Evolutionary conservation across 2,797 vertebrate genomes (phyloP).

Genomic region (Fistularia commersonii): DNA sequence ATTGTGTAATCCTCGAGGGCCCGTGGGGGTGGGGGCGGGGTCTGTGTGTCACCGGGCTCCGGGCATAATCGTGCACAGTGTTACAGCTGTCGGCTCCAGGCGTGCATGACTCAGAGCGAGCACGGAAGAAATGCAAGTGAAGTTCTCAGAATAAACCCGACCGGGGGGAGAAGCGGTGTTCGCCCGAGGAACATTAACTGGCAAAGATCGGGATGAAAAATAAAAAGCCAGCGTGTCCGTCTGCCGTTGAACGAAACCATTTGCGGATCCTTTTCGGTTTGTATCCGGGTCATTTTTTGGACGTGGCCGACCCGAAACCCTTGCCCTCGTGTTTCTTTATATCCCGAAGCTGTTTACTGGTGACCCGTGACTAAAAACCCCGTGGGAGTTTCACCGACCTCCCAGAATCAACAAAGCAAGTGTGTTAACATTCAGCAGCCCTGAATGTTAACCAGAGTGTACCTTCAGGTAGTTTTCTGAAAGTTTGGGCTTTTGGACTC

Average conservation of each 20-base stretch:
- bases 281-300: no score
- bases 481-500: no score
- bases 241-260: constrained; percentile 54
- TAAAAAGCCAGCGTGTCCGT: constrained; percentile 32
- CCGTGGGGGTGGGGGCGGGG: constrained; percentile 21
- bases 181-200: constrained; percentile 38
- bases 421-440: no score
- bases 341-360: constrained; percentile 17
- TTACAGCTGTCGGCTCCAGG: constrained; percentile 43
- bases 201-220: constrained; percentile 27
- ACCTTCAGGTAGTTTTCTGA: no score
- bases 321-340: constrained; percentile 41
- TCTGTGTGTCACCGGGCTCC: constrained; percentile 32
- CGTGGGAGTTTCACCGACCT: constrained; percentile 35
- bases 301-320: no score
- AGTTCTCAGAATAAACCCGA: constrained; percentile 13
- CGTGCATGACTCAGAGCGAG: constrained; percentile 26
- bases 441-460: no score
- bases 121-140: constrained; percentile 2
- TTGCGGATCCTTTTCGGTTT: constrained; percentile 37
- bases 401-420: constrained; percentile 44
- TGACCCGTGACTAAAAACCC: constrained; percentile 32
- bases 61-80: constrained; percentile 13
- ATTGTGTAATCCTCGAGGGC: constrained; percentile 50
- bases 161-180: constrained; percentile 14